These are phyloP conservation scores for Platerodrilus igneus DNA, from an alignment of 2,888 invertebrate species.

Conservation along the genomic window DNA sequence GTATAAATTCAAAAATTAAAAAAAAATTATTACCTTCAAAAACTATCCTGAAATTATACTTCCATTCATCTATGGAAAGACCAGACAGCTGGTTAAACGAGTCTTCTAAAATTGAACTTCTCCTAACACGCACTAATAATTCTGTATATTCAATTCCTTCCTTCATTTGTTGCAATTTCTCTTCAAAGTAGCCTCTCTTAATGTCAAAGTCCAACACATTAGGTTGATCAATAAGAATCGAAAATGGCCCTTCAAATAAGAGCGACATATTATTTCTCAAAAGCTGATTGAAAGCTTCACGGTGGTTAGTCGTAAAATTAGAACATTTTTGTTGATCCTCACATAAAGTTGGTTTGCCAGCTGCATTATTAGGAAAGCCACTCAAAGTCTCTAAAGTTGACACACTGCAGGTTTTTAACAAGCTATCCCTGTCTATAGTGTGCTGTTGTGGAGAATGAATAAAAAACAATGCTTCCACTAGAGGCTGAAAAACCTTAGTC, in stretches of 20 bases:
- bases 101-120: conserved; percentile 83
- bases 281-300: conserved; percentile 85
- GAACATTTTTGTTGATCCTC: conserved; percentile 70
- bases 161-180: conserved; percentile 77
- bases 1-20: no score
- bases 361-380: conserved; percentile 16
- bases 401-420: conserved; percentile 2
- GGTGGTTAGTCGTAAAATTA: conserved; percentile 81
- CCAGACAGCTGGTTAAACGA: conserved; percentile 83
- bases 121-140: conserved; percentile 77
- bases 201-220: conserved; percentile 86
- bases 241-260: conserved; percentile 80
- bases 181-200: conserved; percentile 69
- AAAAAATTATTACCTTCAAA: conserved; percentile 68
- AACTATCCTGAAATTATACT: conserved; percentile 85
- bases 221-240: conserved; percentile 82
- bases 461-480: conserved; percentile 87
- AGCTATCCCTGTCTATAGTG: conserved; percentile 28
- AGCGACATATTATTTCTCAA: conserved; percentile 74
- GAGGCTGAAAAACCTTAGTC: conserved; percentile 58
- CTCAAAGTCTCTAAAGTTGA: conserved; percentile 10
- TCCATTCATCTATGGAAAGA: conserved; percentile 81
- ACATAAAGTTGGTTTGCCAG: conserved; percentile 32
- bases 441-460: conserved; percentile 68
- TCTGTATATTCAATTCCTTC: conserved; percentile 77